phyloP scores from a whole-genome alignment of 2,797 vertebrate genomes.

The Pangasius djambal region DNA sequence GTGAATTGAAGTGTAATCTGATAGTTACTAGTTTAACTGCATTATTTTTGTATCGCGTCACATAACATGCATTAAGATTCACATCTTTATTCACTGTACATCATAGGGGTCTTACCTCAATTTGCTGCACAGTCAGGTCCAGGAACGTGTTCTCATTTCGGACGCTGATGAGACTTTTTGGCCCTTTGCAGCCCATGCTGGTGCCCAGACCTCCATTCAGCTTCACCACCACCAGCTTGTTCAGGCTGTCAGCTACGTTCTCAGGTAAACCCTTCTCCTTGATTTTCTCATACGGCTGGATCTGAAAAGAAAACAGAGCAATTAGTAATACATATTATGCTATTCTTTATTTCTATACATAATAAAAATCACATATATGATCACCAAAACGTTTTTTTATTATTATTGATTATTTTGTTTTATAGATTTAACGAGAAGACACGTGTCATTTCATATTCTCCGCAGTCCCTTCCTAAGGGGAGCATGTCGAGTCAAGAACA shows the following conservation, averaged over 20 bases:
- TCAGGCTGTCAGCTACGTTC: conserved; percentile 86
- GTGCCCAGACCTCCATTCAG: conserved; percentile 97
- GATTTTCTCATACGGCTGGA: conserved; percentile 96
- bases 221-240: conserved; percentile 97
- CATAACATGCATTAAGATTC: not conserved
- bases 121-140: conserved; percentile 97
- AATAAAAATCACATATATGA: not conserved
- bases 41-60: not conserved
- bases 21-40: not conserved
- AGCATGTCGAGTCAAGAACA: not conserved
- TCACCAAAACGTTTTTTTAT: too few species aligned
- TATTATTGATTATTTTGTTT: not conserved
- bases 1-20: not conserved
- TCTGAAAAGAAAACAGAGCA: conserved; percentile 69
- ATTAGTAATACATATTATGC: not conserved
- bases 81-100: not conserved
- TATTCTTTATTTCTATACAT: not conserved
- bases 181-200: conserved; percentile 98
- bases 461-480: not conserved
- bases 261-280: conserved; percentile 84
- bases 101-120: conserved; percentile 79
- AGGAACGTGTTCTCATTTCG: conserved; percentile 98
- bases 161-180: conserved; percentile 96
- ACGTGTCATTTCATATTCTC: not conserved
- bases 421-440: not conserved